Conservation (phyloP, 2,797 vertebrate genomes). For the Threskiornis aethiopicus region DNA sequence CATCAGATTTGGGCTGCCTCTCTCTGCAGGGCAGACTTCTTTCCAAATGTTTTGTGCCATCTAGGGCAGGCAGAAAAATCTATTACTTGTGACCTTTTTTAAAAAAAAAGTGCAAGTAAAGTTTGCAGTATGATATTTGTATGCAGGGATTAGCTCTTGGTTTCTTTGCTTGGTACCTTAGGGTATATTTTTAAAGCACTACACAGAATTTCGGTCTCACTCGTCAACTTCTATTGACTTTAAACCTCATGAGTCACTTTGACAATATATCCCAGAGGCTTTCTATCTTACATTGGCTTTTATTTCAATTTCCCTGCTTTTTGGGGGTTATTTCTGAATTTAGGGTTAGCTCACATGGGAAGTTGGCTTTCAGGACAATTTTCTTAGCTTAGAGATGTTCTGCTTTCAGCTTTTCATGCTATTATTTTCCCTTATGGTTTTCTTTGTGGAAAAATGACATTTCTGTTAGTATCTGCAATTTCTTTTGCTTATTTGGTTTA, state of each 20-base stretch:
- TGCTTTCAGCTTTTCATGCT: background rate
- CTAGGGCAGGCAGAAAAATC: background rate
- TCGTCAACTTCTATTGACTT: slow-evolving; percentile 64
- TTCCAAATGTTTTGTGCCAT: background rate
- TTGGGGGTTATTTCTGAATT: background rate
- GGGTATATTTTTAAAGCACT: slow-evolving; percentile 55
- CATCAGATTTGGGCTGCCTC: background rate
- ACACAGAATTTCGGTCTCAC: slow-evolving; percentile 4
- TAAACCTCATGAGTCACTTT: slow-evolving; percentile 65
- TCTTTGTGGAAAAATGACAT: background rate
- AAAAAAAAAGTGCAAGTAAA: background rate
- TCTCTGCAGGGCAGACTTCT: background rate
- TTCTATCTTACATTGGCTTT: slow-evolving; percentile 33
- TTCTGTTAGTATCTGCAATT: background rate
- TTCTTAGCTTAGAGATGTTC: background rate
- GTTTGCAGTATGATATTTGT: slow-evolving; percentile 20
- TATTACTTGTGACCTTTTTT: background rate
- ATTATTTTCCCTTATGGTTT: background rate
- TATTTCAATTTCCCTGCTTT: slow-evolving; percentile 24
- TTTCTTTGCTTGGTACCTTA: slow-evolving; percentile 47
- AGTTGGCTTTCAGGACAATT: background rate
- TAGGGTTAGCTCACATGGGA: background rate
- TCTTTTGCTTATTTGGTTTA: background rate
- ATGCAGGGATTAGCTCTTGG: slow-evolving; percentile 35
- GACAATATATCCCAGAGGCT: slow-evolving; percentile 48